phyloP scores from a whole-genome alignment of 2,797 vertebrate genomes.

The Kryptolebias ocellatus region DNA sequence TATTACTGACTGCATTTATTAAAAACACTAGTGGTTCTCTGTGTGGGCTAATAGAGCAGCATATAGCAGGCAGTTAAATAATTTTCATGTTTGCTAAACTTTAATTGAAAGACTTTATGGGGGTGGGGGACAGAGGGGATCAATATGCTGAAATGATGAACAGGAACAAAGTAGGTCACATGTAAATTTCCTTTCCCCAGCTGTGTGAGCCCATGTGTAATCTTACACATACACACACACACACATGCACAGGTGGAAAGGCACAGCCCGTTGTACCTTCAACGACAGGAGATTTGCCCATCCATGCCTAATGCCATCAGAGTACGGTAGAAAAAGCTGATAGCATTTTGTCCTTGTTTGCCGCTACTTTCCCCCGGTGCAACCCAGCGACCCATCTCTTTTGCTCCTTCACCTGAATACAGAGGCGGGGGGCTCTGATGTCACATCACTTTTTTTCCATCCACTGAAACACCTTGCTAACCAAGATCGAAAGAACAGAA shows the following conservation, averaged over 20 bases:
- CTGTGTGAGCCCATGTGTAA: conserved; percentile 51
- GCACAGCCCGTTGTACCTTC: conserved; percentile 48
- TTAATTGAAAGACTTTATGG: conserved; percentile 28
- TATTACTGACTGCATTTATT: neutral
- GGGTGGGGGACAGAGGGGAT: neutral
- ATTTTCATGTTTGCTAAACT: conserved; percentile 39
- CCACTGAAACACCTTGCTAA: conserved; percentile 18
- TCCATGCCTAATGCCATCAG: conserved; percentile 72
- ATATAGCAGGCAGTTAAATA: conserved; percentile 23
- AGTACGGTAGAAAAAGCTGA: conserved; percentile 61
- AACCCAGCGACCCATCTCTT: conserved; percentile 63
- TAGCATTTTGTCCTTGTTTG: conserved; percentile 68
- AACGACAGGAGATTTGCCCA: conserved; percentile 51
- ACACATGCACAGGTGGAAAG: conserved; percentile 67
- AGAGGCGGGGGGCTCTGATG: conserved; percentile 26
- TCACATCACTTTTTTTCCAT: conserved; percentile 30
- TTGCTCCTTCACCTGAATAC: conserved; percentile 63
- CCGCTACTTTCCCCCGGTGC: conserved; percentile 52
- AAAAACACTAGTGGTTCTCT: conserved; percentile 9
- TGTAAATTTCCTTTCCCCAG: conserved; percentile 41
- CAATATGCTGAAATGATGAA: conserved; percentile 28
- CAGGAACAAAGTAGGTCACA: conserved; percentile 39
- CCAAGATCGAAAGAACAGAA: conserved; percentile 24
- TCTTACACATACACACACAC: conserved; percentile 47
- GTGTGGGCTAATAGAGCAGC: conserved; percentile 26